Evolutionary conservation across 2,888 invertebrate species (phyloP), one percentile per base, ranked within the genome.

Genomic region (Subacronicta megacephala): DNA sequence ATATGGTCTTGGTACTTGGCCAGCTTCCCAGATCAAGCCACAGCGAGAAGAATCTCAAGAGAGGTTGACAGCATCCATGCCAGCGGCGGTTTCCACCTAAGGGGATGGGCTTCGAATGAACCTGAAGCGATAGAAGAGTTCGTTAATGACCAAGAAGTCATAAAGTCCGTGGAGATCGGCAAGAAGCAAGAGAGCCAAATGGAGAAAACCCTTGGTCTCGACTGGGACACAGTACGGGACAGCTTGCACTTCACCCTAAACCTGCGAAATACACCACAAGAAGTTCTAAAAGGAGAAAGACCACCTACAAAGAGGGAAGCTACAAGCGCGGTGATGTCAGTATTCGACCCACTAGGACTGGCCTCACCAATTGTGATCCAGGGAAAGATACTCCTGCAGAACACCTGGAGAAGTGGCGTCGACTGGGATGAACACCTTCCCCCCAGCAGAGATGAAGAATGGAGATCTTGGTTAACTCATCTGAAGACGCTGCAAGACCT

Each of bases 391-490:
- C 20, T 40, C 12, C 1, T 40, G 9, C 40, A 40, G 7, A 17
- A 20, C 20, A 2, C 13, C n/a, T 40, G 40, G 40, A 12, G 40
- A 10, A 3, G 9, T 0, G 17, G 17, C 2, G 1, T 20, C 0
- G 40, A 29, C 3, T 42, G 42, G 29, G 47, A 47, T 17, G 37
- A 47, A 12, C 4, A 5, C 12, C 2, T 43, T 2, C 12, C 43
- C 3, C 1, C 12, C 0, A 6, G 1, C 5, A 33, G 29, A 44
- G 44, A 20, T 18, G 13, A 13, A 1, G 29, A 7, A 9, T 43
- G 43, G 43, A 17, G 1, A 1, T 7, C 1, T 7, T 31, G 18
- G 12, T 4, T 44, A 3, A 2, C 20, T 1, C 4, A 17, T 1
- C 3, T 31, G 4, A 35, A 20, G 1, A 3, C 1, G 2, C 1